Evolutionary conservation across 2,797 vertebrate species (phyloP).

Genomic region (Calcarius lapponicus): DNA sequence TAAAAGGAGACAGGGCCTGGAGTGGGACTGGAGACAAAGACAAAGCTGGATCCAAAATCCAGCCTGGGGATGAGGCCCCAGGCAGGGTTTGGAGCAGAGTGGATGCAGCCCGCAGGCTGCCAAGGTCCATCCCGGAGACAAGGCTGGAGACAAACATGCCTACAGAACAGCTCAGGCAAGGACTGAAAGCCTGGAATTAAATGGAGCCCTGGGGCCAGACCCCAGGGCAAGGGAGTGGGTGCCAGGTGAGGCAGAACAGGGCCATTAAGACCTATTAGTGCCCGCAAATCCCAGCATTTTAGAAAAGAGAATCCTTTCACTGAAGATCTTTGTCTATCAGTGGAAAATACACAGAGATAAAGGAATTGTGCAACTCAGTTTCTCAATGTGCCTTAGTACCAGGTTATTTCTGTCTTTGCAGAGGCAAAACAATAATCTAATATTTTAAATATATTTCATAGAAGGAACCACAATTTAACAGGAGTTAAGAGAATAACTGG

Average conservation of each 20-base stretch:
- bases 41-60: not conserved
- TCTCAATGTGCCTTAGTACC: not conserved
- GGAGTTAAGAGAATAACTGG: not conserved
- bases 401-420: not conserved
- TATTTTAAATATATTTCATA: not conserved
- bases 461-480: not conserved
- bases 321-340: not conserved
- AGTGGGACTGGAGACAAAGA: not conserved
- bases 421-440: not conserved
- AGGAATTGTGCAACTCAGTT: not conserved
- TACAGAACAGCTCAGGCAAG: not conserved
- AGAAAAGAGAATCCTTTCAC: not conserved
- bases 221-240: not conserved
- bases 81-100: not conserved
- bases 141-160: not conserved
- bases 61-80: not conserved
- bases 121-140: not conserved
- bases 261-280: not conserved
- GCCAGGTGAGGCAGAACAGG: rapidly evolving
- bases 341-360: not conserved
- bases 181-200: not conserved
- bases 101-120: not conserved
- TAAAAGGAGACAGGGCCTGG: not conserved
- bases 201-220: not conserved
- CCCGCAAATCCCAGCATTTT: not conserved